These are phyloP conservation scores for Perca schrenkii DNA, from an alignment of 2,113 vertebrate genomes.

Conservation along the genomic window DNA sequence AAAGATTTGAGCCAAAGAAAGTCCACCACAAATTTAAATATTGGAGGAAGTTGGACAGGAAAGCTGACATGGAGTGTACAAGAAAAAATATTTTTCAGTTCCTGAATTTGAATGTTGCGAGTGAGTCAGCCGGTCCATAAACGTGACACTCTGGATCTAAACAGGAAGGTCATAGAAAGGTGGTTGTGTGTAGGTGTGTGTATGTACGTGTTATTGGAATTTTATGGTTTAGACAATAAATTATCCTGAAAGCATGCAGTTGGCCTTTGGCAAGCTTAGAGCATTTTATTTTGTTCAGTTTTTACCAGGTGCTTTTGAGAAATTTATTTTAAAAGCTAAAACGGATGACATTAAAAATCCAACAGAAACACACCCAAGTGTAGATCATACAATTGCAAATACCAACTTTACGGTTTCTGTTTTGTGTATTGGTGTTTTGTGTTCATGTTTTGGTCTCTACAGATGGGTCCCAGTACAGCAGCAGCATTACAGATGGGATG, in stretches of 20 bases:
- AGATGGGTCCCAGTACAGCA: constrained; percentile 88
- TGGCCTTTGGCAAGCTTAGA: not conserved
- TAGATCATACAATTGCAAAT: not conserved
- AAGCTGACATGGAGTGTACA: not conserved
- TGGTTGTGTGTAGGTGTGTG: not conserved
- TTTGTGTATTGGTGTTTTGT: not conserved
- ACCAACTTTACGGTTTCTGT: not conserved
- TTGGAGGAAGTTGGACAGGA: not conserved
- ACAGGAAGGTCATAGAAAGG: not conserved
- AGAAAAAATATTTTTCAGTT: not conserved
- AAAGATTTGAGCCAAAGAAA: not conserved
- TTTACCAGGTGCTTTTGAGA: not conserved
- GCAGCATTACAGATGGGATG: constrained; percentile 88
- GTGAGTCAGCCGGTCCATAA: not conserved
- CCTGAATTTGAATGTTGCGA: not conserved
- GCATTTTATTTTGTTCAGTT: not conserved
- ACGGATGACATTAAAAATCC: not conserved
- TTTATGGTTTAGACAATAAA: not conserved
- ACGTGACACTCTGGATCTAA: constrained; percentile 1
- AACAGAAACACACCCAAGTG: not conserved
- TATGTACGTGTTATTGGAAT: not conserved
- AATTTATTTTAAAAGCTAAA: not conserved
- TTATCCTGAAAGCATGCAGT: not conserved
- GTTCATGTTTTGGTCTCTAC: constrained; percentile 37
- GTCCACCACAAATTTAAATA: not conserved